phyloP scores from a whole-genome alignment of 2,797 vertebrate species.

The Siniperca undulata region DNA sequence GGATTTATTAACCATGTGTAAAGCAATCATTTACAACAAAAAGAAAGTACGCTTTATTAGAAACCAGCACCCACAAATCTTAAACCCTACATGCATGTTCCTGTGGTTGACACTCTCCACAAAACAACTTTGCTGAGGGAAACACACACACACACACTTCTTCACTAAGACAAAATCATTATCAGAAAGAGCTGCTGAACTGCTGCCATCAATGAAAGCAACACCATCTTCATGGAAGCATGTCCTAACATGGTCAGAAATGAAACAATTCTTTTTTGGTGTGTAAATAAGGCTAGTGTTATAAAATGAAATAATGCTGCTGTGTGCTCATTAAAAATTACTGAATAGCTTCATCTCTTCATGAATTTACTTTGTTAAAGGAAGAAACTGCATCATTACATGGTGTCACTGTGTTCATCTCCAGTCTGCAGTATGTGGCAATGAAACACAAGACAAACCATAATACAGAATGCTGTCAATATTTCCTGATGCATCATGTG shows the following conservation, averaged over 20 bases:
- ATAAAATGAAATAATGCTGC: not conserved
- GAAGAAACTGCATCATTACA: not conserved
- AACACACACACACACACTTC: not conserved
- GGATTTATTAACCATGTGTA: not conserved
- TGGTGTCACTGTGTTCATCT: not conserved
- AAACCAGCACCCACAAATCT: not conserved
- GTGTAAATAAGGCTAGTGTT: not conserved
- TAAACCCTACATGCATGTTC: not conserved
- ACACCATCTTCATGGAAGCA: not conserved
- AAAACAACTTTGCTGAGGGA: not conserved
- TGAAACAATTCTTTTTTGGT: not conserved
- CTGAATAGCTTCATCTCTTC: not conserved
- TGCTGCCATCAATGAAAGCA: not conserved
- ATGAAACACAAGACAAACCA: conserved; percentile 66
- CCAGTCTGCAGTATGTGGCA: conserved; percentile 9
- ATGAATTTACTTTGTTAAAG: not conserved
- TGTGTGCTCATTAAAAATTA: not conserved
- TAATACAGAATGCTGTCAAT: conserved; percentile 63
- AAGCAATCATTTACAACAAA: not conserved
- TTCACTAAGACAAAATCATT: not conserved
- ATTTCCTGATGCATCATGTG: conserved; percentile 76
- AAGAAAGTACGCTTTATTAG: not conserved
- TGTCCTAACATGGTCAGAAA: not conserved
- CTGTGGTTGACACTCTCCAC: not conserved
- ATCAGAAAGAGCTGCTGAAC: not conserved